A percentile compares a stretch with the other conserved stretches of the same genome.
Conservation (phyloP, 2,797 vertebrate species). For the Eupleurogrammus muticus region DNA sequence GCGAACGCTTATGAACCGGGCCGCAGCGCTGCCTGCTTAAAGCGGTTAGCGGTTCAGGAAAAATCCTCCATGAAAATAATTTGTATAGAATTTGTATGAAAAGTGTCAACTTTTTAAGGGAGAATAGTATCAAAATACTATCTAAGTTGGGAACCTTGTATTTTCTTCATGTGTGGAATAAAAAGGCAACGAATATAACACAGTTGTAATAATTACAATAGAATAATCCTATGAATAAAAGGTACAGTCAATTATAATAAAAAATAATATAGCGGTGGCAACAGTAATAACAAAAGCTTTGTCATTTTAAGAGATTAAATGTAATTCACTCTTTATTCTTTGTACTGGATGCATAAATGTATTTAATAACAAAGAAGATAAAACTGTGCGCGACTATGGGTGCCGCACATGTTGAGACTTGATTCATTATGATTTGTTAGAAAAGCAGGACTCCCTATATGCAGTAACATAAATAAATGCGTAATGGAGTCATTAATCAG, state of each 20-base stretch:
- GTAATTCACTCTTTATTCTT: neutral
- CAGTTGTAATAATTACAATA: neutral
- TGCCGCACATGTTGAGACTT: neutral
- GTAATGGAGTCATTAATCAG: neutral
- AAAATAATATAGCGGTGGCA: neutral
- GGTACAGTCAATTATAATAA: neutral
- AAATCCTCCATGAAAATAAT: slow-evolving; percentile 47
- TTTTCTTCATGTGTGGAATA: neutral
- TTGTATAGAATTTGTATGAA: slow-evolving; percentile 2
- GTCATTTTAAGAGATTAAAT: neutral
- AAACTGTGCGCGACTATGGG: neutral
- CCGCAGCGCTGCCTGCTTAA: slow-evolving; percentile 12
- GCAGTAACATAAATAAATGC: neutral
- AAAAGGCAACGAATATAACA: neutral
- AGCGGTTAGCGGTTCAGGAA: slow-evolving; percentile 23
- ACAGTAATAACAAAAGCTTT: neutral
- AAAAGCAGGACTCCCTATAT: neutral
- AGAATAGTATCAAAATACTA: neutral
- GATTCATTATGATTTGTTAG: neutral
- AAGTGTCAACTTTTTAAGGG: neutral
- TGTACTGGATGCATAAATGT: neutral
- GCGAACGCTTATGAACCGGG: slow-evolving; percentile 27
- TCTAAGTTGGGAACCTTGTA: neutral
- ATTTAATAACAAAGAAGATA: slow-evolving; percentile 8
- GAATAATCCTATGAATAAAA: neutral